Conservation (phyloP, 37 sponge, comb jelly and placozoan genomes). For the Geodia barretti region DNA sequence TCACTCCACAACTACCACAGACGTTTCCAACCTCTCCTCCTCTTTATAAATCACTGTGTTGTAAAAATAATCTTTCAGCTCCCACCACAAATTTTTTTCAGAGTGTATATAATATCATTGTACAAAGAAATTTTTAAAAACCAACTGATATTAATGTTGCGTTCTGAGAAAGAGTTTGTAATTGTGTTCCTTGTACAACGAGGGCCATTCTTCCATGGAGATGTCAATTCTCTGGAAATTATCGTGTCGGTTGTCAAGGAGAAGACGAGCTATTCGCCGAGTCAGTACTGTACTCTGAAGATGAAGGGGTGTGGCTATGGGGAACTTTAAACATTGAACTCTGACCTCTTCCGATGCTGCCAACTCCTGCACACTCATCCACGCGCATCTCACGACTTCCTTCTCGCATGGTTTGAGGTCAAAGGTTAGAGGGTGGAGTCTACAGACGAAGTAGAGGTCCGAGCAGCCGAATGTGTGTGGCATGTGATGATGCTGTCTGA, state of each 20-base stretch:
- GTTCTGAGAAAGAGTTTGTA: slow-evolving; percentile 45
- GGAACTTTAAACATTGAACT: no score
- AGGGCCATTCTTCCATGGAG: neutral
- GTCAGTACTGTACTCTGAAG: neutral
- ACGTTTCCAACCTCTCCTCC: no score
- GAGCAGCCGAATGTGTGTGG: slow-evolving; percentile 58
- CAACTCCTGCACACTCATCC: slow-evolving; percentile 67
- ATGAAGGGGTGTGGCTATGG: no score
- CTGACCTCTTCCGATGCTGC: slow-evolving; percentile 18
- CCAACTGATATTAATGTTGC: neutral
- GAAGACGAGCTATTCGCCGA: neutral
- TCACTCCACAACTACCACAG: no score
- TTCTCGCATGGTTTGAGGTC: slow-evolving; percentile 64
- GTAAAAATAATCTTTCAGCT: no score
- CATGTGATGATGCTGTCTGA: slow-evolving; percentile 79
- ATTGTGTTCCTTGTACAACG: slow-evolving; percentile 13
- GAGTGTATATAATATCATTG: no score
- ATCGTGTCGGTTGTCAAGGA: slow-evolving; percentile 24
- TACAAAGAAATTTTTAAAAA: neutral
- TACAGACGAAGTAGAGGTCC: slow-evolving; percentile 81
- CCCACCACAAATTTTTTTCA: no score
- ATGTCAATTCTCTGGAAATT: slow-evolving; percentile 41
- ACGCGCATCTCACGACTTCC: slow-evolving; percentile 72
- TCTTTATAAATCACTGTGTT: no score
- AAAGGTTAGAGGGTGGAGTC: slow-evolving; percentile 67